Conservation (phyloP, 2,888 invertebrate genomes). For the Alviniconcha strummeri region DNA sequence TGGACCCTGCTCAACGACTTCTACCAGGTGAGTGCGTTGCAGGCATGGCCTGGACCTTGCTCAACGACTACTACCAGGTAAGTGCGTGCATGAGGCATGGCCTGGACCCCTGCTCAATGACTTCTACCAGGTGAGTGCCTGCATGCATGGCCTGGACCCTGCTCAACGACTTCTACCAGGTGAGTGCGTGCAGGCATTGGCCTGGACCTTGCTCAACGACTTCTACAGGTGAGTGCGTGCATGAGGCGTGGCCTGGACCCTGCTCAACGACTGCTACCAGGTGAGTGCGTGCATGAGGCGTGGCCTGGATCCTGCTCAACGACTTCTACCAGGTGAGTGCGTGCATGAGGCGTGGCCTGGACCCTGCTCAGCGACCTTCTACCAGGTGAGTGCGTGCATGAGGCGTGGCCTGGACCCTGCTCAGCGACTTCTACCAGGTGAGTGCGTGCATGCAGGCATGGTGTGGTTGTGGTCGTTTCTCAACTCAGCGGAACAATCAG, state of each 20-base stretch:
- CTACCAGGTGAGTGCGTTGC: constrained; percentile 19
- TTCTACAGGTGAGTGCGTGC: constrained; percentile 19
- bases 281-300: not conserved
- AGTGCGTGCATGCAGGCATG: not conserved
- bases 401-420: constrained; percentile 33
- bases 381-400: constrained; percentile 9
- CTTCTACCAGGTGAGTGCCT: too few relatives aligned
- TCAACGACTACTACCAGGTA: constrained; percentile 33
- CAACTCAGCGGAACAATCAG: too few relatives aligned
- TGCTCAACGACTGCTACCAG: too few relatives aligned
- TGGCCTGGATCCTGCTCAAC: constrained; percentile 33
- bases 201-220: constrained; percentile 29
- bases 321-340: constrained; percentile 8
- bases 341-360: constrained; percentile 31
- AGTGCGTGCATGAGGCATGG: not conserved
- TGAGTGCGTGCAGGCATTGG: constrained; percentile 23
- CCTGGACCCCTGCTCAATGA: too few relatives aligned
- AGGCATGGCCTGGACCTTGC: constrained; percentile 33
- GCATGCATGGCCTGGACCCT: constrained; percentile 33
- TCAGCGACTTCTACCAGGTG: constrained; percentile 31
- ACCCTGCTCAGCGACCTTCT: constrained; percentile 25
- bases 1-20: constrained; percentile 28
- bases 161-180: constrained; percentile 30
- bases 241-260: too few relatives aligned
- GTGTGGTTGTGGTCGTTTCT: constrained; percentile 12